Base-by-base conservation (phyloP, 2,113 vertebrate species). In the Chaetodon auriga region DNA sequence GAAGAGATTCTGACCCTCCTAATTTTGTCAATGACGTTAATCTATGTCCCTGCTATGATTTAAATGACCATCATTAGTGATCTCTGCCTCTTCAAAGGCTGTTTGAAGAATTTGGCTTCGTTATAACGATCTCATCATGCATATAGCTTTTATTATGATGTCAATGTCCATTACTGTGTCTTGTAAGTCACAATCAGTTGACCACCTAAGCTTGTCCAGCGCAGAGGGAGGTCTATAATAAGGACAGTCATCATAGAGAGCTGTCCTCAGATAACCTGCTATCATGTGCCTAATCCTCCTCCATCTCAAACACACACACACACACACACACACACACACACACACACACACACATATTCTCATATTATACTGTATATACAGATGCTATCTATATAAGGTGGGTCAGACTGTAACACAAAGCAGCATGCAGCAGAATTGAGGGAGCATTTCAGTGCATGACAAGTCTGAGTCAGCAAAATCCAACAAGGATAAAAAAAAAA, bases 61-160 rank as follows among this genome's bases (percentile, higher is more conserved):
- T 70, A 68, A 79, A 87, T 70, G 45, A 66, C 45, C 1, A 1
- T 23, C 57, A 30, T 63, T 38, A n/a, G 16, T 75, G 69, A 76
- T 64, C 54, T 43, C 72, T 46, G 49, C 15, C 60, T 64, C 61
- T 74, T n/a, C 21, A 36, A 68, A 78, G 69, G 30, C 62, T 49
- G 75, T 82, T 73, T 77, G 19, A 65, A 81, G 54, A 35, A 75
- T 78, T 53, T 51, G 60, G 75, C 80, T 85, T 87, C 75, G 63
- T 87, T 87, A 84, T 51, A 86, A 63, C 65, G 79, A 90, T 87
- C 75, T 86, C 81, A 84, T 87, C 73, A 80, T 80, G 80, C 19
- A 43, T 54, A 71, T 57, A 69, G 45, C 70, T 83, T 60, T 66
- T 38, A 82, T 53, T 41, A 76, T 66, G 53, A 80, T 78, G 74